Evolutionary conservation across 2,113 vertebrate genomes (phyloP).

Genomic region (Macrotis lagotis): DNA sequence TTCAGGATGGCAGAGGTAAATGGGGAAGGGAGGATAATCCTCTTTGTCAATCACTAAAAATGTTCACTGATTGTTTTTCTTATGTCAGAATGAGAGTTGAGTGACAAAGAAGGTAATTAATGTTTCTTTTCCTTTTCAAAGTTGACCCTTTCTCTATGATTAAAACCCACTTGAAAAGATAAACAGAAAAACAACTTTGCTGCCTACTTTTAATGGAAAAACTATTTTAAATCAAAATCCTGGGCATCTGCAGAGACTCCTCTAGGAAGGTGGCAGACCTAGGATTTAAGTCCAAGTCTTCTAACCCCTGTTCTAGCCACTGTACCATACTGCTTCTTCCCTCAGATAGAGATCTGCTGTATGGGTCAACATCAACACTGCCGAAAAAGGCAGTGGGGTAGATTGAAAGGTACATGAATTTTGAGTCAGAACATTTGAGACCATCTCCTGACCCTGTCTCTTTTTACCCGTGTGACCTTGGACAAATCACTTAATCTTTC

Average conservation of each 20-base stretch:
- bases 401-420: neutral
- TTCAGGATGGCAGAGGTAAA: neutral
- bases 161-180: neutral
- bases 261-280: neutral
- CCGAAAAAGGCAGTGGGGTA: neutral
- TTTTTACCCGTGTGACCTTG: neutral
- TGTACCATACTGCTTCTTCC: neutral
- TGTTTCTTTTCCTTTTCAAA: neutral
- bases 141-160: neutral
- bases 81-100: neutral
- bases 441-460: neutral
- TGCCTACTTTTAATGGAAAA: fast-evolving
- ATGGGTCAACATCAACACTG: neutral
- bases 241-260: neutral
- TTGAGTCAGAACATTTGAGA: neutral
- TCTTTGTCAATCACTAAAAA: neutral
- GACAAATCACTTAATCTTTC: neutral
- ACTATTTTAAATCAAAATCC: neutral
- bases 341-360: neutral
- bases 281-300: neutral
- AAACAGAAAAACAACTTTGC: fast-evolving
- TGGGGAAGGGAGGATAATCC: neutral
- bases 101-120: neutral
- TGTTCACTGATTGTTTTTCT: neutral
- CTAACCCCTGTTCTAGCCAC: neutral